Evolutionary conservation across 2,113 vertebrate species (phyloP), one percentile per base, ranked within the genome.

Genomic region (Ophiodon elongatus): DNA sequence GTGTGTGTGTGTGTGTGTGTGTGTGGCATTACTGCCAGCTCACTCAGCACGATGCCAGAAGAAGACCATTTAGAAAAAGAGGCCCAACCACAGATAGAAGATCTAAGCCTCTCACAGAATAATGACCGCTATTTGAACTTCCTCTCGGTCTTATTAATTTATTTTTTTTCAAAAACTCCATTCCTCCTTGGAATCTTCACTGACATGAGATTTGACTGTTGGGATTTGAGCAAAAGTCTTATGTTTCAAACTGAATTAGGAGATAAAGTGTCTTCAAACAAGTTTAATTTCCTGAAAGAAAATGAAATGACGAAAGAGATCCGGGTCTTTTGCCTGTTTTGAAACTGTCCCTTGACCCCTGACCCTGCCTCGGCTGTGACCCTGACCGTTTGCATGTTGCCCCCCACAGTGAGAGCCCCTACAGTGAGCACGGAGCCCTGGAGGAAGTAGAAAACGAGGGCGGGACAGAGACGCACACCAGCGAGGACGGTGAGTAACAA

Each of bases 401-500:
- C 63, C 66, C 57, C 80, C 63, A 62, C 93, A 99, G 98, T 65
- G 98, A 99, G 92, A 99, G 98, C 88, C 98, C 98, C 0, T 99
- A 97, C 89, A 99, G 98, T 27, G 98, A 99, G 77, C 98, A 98
- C 2, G 97, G 98, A 75, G 97, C 96, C 0, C 83, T 99, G 86
- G 98, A 99, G 83, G 98, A 99, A 78, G 97, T 96, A 29, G 98
- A 99, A 86, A 96, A 97, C 19, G 98, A 99, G 2, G 96, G 96
- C 5, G 97, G 97, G 2, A 96, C 96, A 4, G 98, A 99, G 92
- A 95, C 97, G 0, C 98, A 99, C 89, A 99, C 98, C 90, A 99
- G 98, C 45, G 98, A 99, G 68, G 98, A 99, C 0, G 98, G 98
- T 99, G 95, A 63, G 96, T 90, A 4, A 64, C 11, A 17, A 21